Evolutionary conservation across 2,888 invertebrate species (phyloP).

Genomic region (Erebia epiphron): DNA sequence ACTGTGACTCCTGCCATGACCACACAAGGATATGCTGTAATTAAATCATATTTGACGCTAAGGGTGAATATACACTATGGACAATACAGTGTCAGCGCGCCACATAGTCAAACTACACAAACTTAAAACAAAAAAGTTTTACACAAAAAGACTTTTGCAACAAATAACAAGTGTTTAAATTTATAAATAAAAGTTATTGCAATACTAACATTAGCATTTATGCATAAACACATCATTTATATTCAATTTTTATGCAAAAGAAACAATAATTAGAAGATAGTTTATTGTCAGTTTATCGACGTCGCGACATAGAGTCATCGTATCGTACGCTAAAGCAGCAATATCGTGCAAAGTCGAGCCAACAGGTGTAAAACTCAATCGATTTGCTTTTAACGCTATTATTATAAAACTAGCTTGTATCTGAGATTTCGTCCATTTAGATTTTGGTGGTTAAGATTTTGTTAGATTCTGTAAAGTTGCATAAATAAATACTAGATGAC

Average conservation of each 20-base stretch:
- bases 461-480: too few species aligned
- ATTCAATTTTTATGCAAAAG: slow-evolving; percentile 1
- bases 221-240: neutral
- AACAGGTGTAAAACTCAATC: too few species aligned
- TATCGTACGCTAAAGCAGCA: neutral
- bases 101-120: neutral
- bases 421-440: too few species aligned
- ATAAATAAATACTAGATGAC: too few species aligned
- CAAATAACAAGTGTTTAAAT: neutral
- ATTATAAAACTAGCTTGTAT: too few species aligned
- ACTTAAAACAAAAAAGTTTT: neutral
- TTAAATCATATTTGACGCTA: too few species aligned
- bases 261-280: neutral
- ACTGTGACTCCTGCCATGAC: too few species aligned
- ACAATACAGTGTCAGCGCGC: too few species aligned
- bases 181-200: slow-evolving; percentile 5
- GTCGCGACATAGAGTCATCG: neutral
- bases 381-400: too few species aligned
- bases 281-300: neutral
- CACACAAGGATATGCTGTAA: too few species aligned
- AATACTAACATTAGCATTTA: slow-evolving; percentile 1
- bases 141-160: neutral
- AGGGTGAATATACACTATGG: too few species aligned
- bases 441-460: too few species aligned
- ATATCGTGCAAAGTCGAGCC: neutral